Percentiles rank a stretch among this genome's conserved stretches.
These are phyloP conservation scores for Poecilia picta DNA, from an alignment of 2,797 vertebrate genomes.

Conservation along the genomic window DNA sequence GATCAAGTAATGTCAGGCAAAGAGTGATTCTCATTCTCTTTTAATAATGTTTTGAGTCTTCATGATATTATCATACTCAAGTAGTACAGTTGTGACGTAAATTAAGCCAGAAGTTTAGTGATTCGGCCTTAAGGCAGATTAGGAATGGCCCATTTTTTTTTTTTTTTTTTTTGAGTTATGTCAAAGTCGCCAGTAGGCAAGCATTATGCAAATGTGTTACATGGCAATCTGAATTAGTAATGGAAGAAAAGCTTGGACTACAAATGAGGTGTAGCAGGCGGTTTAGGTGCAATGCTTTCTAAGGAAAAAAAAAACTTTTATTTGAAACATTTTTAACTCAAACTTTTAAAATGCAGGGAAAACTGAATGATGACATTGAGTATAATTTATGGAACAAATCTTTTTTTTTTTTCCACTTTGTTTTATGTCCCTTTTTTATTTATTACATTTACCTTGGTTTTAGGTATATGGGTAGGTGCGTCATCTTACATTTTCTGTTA, in stretches of 20 bases:
- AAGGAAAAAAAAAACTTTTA: background rate
- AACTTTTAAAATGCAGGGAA: background rate
- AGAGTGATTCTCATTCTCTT: background rate
- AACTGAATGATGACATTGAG: background rate
- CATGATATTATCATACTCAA: background rate
- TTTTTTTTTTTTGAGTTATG: slow-evolving; percentile 9
- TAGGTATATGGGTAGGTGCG: background rate
- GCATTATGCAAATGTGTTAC: slow-evolving; percentile 22
- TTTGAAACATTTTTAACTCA: background rate
- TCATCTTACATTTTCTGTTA: background rate
- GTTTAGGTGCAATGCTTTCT: background rate
- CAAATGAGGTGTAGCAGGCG: background rate
- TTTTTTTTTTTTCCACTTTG: background rate
- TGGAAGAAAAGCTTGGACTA: slow-evolving; percentile 11
- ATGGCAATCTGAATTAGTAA: slow-evolving; percentile 7
- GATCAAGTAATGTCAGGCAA: background rate
- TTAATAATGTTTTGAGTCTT: background rate
- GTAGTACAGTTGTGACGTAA: background rate
- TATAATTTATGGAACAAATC: background rate
- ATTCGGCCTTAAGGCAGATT: slow-evolving; percentile 4
- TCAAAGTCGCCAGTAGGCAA: slow-evolving; percentile 14
- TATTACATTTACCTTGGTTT: background rate
- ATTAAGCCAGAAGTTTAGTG: background rate
- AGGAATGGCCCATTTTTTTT: background rate
- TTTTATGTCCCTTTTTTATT: background rate